phyloP scores from a whole-genome alignment of 2,113 vertebrate species.

The Gavialis gangeticus region DNA sequence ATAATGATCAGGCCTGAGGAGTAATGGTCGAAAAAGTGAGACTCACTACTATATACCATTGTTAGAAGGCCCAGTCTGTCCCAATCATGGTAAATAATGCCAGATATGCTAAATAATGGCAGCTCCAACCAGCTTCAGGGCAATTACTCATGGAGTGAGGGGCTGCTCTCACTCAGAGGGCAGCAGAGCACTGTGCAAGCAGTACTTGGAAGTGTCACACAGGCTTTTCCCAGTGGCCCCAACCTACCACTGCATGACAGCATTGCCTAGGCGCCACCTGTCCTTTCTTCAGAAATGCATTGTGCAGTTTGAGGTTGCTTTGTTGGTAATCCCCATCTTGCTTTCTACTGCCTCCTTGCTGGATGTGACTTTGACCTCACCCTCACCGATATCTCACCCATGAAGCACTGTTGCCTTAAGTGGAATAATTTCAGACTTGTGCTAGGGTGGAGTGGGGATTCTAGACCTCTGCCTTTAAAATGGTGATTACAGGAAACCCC shows the following conservation, averaged over 20 bases:
- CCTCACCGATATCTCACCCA: not conserved
- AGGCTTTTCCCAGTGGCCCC: not conserved
- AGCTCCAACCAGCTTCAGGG: not conserved
- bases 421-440: not conserved
- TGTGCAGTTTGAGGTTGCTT: no score
- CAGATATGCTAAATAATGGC: no score
- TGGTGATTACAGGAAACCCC: not conserved
- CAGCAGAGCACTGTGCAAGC: not conserved
- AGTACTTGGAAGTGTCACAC: not conserved
- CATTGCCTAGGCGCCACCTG: no score
- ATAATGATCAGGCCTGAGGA: not conserved
- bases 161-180: not conserved
- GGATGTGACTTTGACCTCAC: not conserved
- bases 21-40: not conserved
- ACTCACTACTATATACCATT: not conserved
- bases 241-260: not conserved
- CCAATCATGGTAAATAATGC: not conserved
- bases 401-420: not conserved
- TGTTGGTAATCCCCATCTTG: fast-evolving
- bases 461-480: not conserved
- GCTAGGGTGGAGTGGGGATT: not conserved
- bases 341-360: not conserved
- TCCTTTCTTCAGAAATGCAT: no score
- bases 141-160: not conserved
- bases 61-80: not conserved